These are phyloP conservation scores for Podiceps cristatus DNA, from an alignment of 2,113 vertebrate genomes.

Conservation along the genomic window DNA sequence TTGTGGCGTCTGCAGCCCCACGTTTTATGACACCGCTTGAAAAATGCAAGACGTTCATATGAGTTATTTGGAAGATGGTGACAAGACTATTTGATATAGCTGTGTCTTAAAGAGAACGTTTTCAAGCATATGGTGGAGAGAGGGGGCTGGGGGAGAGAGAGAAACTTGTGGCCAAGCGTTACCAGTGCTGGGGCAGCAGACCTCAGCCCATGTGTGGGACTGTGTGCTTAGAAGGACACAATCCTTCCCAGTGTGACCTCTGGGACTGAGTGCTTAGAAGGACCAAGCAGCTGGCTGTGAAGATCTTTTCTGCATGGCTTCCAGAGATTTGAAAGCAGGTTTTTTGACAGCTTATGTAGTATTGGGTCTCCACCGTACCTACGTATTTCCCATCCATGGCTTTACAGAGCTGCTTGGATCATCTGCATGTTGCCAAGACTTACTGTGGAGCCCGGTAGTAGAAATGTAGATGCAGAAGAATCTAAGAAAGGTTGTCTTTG, in stretches of 20 bases:
- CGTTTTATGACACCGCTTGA: neutral
- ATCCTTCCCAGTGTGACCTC: neutral
- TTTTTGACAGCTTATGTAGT: neutral
- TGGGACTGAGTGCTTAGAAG: neutral
- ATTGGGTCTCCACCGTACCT: neutral
- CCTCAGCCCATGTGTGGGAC: neutral
- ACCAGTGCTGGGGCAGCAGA: rapidly evolving
- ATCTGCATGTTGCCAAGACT: neutral
- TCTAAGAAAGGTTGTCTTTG: neutral
- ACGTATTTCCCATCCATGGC: neutral
- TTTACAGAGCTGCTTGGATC: neutral
- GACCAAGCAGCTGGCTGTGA: neutral
- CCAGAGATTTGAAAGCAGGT: neutral
- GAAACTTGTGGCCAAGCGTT: rapidly evolving
- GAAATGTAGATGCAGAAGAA: neutral
- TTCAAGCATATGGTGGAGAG: neutral
- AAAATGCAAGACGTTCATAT: neutral
- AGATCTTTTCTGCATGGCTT: neutral
- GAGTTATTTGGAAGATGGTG: constrained; percentile 30
- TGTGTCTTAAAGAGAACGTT: neutral
- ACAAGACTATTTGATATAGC: neutral
- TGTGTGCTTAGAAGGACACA: neutral
- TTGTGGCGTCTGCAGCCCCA: neutral
- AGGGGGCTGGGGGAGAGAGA: too few relatives aligned
- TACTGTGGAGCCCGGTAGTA: neutral